Conservation (phyloP, 2,797 vertebrate genomes). For the Acipenser transmontanus region DNA sequence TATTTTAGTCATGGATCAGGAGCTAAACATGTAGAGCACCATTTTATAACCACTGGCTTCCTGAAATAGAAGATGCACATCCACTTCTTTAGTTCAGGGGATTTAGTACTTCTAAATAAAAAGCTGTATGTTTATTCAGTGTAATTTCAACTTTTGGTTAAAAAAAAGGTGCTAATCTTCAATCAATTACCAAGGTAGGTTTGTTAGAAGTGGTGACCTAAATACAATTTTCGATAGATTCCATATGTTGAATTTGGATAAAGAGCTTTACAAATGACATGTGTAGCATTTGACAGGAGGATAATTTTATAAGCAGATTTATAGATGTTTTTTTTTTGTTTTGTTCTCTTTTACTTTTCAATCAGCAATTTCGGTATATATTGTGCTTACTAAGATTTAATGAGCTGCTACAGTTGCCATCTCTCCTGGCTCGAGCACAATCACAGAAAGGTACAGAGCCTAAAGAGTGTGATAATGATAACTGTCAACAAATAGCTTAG, state of each 20-base stretch:
- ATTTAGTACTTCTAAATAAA: slow-evolving; percentile 53
- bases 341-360: too few species aligned
- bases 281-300: too few species aligned
- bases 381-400: too few species aligned
- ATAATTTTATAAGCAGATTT: too few species aligned
- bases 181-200: slow-evolving; percentile 57
- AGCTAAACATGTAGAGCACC: slow-evolving; percentile 44
- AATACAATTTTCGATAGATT: slow-evolving; percentile 48
- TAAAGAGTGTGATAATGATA: too few species aligned
- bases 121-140: slow-evolving; percentile 52
- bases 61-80: slow-evolving; percentile 56
- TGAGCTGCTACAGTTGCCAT: too few species aligned
- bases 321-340: too few species aligned
- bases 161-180: slow-evolving; percentile 57
- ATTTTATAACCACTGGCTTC: slow-evolving; percentile 44
- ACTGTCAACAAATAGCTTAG: too few species aligned
- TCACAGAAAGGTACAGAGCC: too few species aligned
- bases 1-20: slow-evolving; percentile 71
- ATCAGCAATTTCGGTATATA: too few species aligned
- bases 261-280: too few species aligned
- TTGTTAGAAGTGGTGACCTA: slow-evolving; percentile 56
- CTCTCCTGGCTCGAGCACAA: too few species aligned
- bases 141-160: slow-evolving; percentile 31
- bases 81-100: slow-evolving; percentile 42
- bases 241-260: slow-evolving; percentile 48